Evolutionary conservation across 2,888 invertebrate genomes (phyloP).

Genomic region (Amiota mariae): DNA sequence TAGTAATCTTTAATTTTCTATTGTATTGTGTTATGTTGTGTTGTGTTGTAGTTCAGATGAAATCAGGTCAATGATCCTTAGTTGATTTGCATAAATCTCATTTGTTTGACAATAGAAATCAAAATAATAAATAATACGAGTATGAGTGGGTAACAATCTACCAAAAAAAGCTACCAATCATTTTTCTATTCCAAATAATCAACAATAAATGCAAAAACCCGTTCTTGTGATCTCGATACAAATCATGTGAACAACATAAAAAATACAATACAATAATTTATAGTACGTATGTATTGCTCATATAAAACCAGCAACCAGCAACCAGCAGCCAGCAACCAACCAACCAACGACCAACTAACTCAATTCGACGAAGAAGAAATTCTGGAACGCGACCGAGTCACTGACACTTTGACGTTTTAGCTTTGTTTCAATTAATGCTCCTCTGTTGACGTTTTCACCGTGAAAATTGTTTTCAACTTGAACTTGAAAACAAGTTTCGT

Average conservation of each 20-base stretch:
- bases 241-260: slow-evolving; percentile 32
- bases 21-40: no score
- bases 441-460: no score
- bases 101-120: no score
- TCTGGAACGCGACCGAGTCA: slow-evolving; percentile 49
- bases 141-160: slow-evolving; percentile 48
- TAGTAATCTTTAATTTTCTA: no score
- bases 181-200: no score
- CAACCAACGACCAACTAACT: slow-evolving; percentile 42
- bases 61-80: slow-evolving; percentile 4
- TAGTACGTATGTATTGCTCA: no score
- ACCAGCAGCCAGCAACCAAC: slow-evolving; percentile 42
- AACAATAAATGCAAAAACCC: no score
- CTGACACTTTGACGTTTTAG: slow-evolving; percentile 56
- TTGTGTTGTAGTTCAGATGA: not conserved
- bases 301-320: slow-evolving; percentile 23
- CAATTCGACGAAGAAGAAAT: slow-evolving; percentile 20
- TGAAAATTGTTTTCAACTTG: slow-evolving; percentile 56
- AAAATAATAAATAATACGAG: no score
- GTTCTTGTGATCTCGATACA: no score
- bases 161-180: no score
- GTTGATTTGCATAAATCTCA: not conserved
- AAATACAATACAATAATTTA: slow-evolving; percentile 33
- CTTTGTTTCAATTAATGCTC: not conserved
- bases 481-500: slow-evolving; percentile 68